Base-by-base conservation (phyloP, 1,140 invertebrate species). In the Mya arenaria region DNA sequence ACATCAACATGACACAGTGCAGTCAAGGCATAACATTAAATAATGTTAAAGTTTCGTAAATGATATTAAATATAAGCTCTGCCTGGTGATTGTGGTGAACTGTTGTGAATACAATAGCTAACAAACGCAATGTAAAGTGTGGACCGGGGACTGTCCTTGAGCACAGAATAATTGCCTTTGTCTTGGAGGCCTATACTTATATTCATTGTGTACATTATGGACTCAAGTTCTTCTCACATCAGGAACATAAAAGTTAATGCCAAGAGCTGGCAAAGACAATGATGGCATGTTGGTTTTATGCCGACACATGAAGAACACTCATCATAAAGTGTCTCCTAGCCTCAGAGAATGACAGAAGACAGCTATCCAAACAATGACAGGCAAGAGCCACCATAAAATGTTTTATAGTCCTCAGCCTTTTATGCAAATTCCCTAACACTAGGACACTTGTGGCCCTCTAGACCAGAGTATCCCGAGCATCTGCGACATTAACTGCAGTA, bases 321-420 rank as follows among this genome's bases (percentile, higher is more conserved):
- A 25, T 62, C 44, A 52, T 75, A 30, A 44, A 44, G 17, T 44
- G 58, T 75, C 73, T 75, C 32, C n/a, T 1, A n/a, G 34, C 34
- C n/a, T 6, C 15, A 2, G 25, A 1, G 34, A 58, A 71, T 80
- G 77, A 80, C 77, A 80, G n/a, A 71, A 80, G 65, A 71, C 77
- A 69, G 55, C 71, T 34, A 28, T 34, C 36, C 63, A 63, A 80
- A 71, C 56, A 80, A 48, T 65, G 74, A 80, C 65, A 80, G 28
- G 6, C 28, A 19, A 6, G n/a, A 19, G 1, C n/a, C 48, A 68
- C 39, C 65, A 79, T 66, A 80, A 69, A 75, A 48, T 58, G 30
- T 62, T 28, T 25, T 28, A 62, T 32, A 28, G 3, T 28, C 30
- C 17, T 19, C 23, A n/a, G 28, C 32, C 62, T 32, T 19, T 65